Percentiles rank a stretch among this genome's conserved stretches.
Conservation (phyloP, 2,888 invertebrate species). For the Drosophila falleni region DNA sequence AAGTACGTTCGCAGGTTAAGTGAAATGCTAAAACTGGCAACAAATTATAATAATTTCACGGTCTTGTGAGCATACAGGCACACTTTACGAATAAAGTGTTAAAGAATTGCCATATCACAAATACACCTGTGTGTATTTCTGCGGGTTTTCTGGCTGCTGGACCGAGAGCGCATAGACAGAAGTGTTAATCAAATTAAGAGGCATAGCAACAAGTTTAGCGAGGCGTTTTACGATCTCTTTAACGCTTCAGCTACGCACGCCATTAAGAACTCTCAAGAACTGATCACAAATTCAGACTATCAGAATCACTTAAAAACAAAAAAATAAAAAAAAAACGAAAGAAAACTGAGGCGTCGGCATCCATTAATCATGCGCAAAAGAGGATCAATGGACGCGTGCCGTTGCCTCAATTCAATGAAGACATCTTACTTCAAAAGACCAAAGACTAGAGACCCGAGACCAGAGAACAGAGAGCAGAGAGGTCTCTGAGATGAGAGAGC, state of each 20-base stretch:
- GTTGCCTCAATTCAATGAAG: constrained; percentile 54
- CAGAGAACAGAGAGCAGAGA: not conserved
- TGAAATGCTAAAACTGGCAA: constrained; percentile 48
- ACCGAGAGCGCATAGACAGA: constrained; percentile 32
- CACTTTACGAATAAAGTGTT: constrained; percentile 13
- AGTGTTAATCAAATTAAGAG: constrained; percentile 78
- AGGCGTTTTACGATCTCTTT: constrained; percentile 74
- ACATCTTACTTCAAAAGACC: constrained; percentile 33
- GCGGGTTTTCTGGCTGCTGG: constrained; percentile 8
- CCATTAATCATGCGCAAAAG: constrained; percentile 77
- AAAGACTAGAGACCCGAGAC: not conserved
- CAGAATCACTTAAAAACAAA: constrained; percentile 19
- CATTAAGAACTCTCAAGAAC: constrained; percentile 15
- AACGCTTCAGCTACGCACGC: constrained; percentile 83
- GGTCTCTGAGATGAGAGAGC: constrained; percentile 5
- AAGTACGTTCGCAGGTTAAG: constrained; percentile 48
- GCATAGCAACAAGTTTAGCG: constrained; percentile 63
- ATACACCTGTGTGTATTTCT: constrained; percentile 1
- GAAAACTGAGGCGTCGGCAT: constrained; percentile 31
- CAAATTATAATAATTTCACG: constrained; percentile 75
- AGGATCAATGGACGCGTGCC: constrained; percentile 48
- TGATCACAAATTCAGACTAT: constrained; percentile 58
- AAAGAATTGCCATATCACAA: constrained; percentile 18
- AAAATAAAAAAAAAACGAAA: constrained; percentile 10
- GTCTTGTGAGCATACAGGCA: constrained; percentile 51